Evolutionary conservation across 2,888 invertebrate species (phyloP).

Genomic region (Pristionchus maxplancki): DNA sequence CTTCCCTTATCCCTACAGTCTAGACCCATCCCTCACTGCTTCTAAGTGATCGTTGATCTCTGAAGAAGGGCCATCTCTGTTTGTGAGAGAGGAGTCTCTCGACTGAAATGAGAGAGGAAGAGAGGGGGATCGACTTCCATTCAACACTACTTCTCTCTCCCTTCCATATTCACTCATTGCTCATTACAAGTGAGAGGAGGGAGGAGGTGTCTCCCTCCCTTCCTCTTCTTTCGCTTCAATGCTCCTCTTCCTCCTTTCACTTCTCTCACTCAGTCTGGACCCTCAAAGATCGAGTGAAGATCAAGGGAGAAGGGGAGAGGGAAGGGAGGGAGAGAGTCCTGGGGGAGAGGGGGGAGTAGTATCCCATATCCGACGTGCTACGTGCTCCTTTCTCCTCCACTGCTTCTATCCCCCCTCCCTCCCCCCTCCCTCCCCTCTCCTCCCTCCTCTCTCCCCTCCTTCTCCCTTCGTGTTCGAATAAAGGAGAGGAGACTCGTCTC

Average conservation of each 20-base stretch:
- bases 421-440: background rate
- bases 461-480: constrained; percentile 24
- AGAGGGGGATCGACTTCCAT: constrained; percentile 8
- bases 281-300: constrained; percentile 18
- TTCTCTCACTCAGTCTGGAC: background rate
- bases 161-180: constrained; percentile 36
- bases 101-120: background rate
- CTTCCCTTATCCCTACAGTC: background rate
- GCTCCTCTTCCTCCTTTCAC: constrained; percentile 18
- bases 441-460: background rate
- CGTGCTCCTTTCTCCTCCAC: background rate
- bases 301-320: background rate
- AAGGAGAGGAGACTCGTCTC: constrained; percentile 32
- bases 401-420: background rate
- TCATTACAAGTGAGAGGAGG: constrained; percentile 34
- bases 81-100: too few species aligned
- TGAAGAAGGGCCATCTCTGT: background rate
- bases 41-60: constrained; percentile 28
- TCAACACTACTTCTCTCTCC: constrained; percentile 15
- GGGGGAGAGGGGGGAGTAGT: background rate
- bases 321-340: background rate
- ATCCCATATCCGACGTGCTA: background rate
- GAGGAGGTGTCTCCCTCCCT: background rate
- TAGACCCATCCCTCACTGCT: background rate
- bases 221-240: background rate